phyloP scores from a whole-genome alignment of 2,113 vertebrate species.

The Mobula hypostoma region DNA sequence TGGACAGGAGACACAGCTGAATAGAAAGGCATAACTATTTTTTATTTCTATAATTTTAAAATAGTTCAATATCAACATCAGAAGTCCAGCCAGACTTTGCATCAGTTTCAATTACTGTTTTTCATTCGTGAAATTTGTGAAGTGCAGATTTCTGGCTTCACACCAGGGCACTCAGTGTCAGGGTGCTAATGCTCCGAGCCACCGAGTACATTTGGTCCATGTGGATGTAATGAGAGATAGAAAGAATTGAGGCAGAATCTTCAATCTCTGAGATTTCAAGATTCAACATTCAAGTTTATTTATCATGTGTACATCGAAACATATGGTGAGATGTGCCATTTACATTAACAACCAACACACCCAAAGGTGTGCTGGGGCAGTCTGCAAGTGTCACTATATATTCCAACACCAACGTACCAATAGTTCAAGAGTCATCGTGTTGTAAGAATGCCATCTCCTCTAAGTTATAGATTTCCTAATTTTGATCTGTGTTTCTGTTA shows the following conservation, averaged over 20 bases:
- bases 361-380: too few relatives aligned
- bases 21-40: background rate
- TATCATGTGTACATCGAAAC: too few relatives aligned
- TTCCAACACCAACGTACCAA: background rate
- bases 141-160: background rate
- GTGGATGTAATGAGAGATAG: background rate
- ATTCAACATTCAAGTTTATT: too few relatives aligned
- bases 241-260: background rate
- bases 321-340: too few relatives aligned
- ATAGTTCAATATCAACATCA: background rate
- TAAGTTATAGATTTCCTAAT: background rate
- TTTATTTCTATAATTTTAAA: slow-evolving; percentile 6
- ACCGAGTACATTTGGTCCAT: background rate
- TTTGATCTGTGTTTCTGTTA: background rate
- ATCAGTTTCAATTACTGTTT: background rate
- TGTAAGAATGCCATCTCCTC: background rate
- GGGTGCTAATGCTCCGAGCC: background rate
- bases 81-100: background rate
- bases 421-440: background rate
- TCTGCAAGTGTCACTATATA: too few relatives aligned
- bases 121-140: background rate
- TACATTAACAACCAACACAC: too few relatives aligned
- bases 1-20: background rate
- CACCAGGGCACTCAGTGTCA: background rate
- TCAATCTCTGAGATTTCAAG: background rate